A percentile compares a stretch with the other conserved stretches of the same genome.
phyloP scores from a whole-genome alignment of 2,113 vertebrate genomes.

The Dendropsophus ebraccatus region DNA sequence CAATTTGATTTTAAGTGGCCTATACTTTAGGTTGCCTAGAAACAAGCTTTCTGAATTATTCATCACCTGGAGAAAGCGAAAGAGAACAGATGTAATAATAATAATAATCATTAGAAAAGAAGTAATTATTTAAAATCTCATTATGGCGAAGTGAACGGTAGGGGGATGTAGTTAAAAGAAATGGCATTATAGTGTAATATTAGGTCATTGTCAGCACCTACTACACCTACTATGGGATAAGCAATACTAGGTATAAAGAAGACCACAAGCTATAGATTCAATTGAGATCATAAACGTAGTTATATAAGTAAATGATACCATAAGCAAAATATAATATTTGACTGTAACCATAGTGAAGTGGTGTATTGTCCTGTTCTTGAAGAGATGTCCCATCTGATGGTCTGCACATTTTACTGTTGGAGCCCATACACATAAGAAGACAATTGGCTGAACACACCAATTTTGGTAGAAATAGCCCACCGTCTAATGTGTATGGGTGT shows the following conservation, averaged over 20 bases:
- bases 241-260: neutral
- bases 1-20: neutral
- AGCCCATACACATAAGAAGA: too few species aligned
- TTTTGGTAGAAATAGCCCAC: too few species aligned
- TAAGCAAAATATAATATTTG: neutral
- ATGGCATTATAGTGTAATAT: neutral
- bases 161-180: neutral
- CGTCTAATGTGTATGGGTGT: too few species aligned
- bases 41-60: neutral
- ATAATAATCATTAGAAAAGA: neutral
- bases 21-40: slow-evolving; percentile 7
- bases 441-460: too few species aligned
- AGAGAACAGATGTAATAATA: neutral
- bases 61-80: neutral
- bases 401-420: too few species aligned
- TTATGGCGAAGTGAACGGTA: neutral
- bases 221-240: neutral
- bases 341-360: neutral
- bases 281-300: neutral
- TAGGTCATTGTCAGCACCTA: neutral
- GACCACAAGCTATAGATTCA: neutral
- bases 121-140: slow-evolving; percentile 1
- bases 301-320: neutral
- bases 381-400: neutral
- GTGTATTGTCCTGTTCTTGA: neutral